Base-by-base conservation (phyloP, 2,888 invertebrate genomes). In the Malacosoma neustria region DNA sequence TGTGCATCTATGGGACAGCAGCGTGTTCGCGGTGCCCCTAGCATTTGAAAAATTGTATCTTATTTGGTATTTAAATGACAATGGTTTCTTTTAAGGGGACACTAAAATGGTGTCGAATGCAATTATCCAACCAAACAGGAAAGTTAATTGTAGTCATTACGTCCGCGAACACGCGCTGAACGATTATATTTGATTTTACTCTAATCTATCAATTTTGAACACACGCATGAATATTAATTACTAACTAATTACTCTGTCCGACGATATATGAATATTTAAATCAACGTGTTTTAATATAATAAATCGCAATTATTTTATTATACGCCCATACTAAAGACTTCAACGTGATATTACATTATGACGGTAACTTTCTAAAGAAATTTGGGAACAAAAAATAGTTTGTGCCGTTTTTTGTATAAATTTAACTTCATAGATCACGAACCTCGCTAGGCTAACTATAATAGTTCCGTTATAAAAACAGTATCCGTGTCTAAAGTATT, bases 401-500 rank as follows among this genome's bases (percentile, higher is more conserved):
- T n/a, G n/a, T n/a, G n/a, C n/a, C 22, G 22, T 22, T 0, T 9
- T 22, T 22, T 22, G 5, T 22, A 22, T 3, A 7, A 22, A 9
- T 7, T 22, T 22, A 22, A 22, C 2, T 2, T 9, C 6, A 22
- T 63, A 63, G 55, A 57, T 54, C 62, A 65, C 65, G 38, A 43
- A 38, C 34, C 32, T 36, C 38, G 43, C 7, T 38, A 41, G 39
- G 29, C 33, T 13, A n/a, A 30, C 36, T 34, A 30, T 33, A 31
- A 1, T n/a, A 22, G 43, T 42, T 38, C 34, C 37, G 41, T 41
- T 46, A 50, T 37, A 58, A 57, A 65, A 67, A 62, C 57, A 48
- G 48, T 57, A 48, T 49, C 46, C 61, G 57, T 63, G 51, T 54
- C 59, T 45, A 59, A 57, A 57, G 49, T 54, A 48, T 54, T 59